Percentiles rank a stretch among this genome's conserved stretches.
Conservation (phyloP, 2,113 vertebrate genomes). For the Psilopsiagon aymara region DNA sequence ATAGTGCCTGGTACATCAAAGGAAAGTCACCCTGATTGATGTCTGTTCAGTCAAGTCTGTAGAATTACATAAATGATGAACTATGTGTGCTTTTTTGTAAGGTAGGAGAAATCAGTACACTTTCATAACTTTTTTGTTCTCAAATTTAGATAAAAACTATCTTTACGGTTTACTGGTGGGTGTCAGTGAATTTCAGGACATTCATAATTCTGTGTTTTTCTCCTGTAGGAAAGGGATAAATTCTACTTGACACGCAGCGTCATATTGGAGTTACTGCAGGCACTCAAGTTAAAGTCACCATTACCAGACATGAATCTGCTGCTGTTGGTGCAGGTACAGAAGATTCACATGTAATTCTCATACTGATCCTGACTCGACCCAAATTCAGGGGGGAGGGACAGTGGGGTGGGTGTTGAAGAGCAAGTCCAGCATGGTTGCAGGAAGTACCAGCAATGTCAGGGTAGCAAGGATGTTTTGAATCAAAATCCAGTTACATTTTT, state of each 20-base stretch:
- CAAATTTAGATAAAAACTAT: background rate
- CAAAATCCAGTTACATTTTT: background rate
- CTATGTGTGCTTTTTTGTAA: background rate
- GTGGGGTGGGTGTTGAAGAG: background rate
- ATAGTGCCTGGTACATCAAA: background rate
- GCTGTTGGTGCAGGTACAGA: constrained; percentile 93
- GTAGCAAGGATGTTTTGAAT: background rate
- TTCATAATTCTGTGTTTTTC: background rate
- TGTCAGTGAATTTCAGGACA: background rate
- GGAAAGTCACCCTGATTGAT: background rate
- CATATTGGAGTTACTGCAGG: constrained; percentile 94
- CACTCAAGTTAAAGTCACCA: constrained; percentile 95
- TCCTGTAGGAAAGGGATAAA: constrained; percentile 93
- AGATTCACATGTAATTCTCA: background rate
- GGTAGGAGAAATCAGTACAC: background rate
- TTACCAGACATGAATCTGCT: constrained; percentile 95
- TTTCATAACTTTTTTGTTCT: background rate
- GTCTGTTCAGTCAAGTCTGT: background rate
- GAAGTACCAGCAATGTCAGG: background rate
- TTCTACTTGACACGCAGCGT: constrained; percentile 97
- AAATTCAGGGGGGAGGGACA: fast-evolving
- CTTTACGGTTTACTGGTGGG: background rate
- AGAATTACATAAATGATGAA: background rate
- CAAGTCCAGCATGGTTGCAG: background rate
- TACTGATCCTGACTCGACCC: background rate